A percentile compares a stretch with the other conserved stretches of the same genome.
Conservation (phyloP, 2,888 invertebrate species). For the Leptinotarsa rubiginosa region DNA sequence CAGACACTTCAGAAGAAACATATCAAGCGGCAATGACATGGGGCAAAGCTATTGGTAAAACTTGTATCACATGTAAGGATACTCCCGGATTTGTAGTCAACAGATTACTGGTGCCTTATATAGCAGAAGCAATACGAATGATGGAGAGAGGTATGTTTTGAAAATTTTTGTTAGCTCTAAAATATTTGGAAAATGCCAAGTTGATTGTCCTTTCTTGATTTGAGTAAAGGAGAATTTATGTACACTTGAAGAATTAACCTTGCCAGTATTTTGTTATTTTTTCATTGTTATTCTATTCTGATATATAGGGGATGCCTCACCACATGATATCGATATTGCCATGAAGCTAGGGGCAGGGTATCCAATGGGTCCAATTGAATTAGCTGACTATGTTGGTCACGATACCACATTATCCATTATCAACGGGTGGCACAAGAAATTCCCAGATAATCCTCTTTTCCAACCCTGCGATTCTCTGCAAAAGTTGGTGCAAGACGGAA, state of each 20-base stretch:
- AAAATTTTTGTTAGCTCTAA: background rate
- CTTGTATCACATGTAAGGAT: slow-evolving; percentile 89
- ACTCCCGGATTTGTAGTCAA: slow-evolving; percentile 95
- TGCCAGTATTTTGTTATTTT: no score
- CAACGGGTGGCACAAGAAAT: slow-evolving; percentile 82
- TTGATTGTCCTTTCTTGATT: no score
- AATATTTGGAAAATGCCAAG: no score
- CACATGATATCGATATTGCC: slow-evolving; percentile 85
- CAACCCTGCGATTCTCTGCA: slow-evolving; percentile 73
- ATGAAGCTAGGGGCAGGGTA: slow-evolving; percentile 93
- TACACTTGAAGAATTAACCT: no score
- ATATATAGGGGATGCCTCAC: slow-evolving; percentile 73
- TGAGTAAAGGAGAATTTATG: no score
- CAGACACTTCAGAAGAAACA: slow-evolving; percentile 82
- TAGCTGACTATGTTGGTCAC: slow-evolving; percentile 85
- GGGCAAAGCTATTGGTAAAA: slow-evolving; percentile 86
- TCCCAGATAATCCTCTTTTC: slow-evolving; percentile 76
- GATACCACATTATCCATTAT: slow-evolving; percentile 83
- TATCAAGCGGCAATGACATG: slow-evolving; percentile 80
- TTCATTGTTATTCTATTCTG: no score
- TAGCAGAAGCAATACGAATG: slow-evolving; percentile 84
- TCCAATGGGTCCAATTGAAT: slow-evolving; percentile 91
- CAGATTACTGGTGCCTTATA: slow-evolving; percentile 85
- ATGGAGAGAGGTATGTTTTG: slow-evolving; percentile 75
- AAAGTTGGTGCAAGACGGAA: slow-evolving; percentile 80